Base-by-base conservation (phyloP, 2,113 vertebrate species). In the Bombycilla garrulus region DNA sequence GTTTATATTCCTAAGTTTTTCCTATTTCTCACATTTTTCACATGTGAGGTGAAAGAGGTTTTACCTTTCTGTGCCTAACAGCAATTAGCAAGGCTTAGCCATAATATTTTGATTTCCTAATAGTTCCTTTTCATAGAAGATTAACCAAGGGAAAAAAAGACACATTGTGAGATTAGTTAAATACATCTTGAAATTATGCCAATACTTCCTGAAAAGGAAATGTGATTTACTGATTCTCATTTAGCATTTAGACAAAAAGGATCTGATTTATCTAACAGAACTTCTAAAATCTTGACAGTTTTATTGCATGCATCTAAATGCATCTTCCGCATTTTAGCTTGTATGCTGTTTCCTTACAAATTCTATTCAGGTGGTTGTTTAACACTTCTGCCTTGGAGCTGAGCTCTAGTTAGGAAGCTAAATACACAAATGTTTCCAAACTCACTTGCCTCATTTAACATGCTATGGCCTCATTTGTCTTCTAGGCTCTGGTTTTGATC, bases 51-150 rank as follows among this genome's bases (percentile, higher is more conserved):
- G 36, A 77, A 69, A 60, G 24, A 70, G 33, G 42, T 88, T 94
- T 88, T 80, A 78, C 79, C 24, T 92, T 93, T 88, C 79, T 35
- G 15, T 64, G 84, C 35, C 7, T 60, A 80, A 76, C 33, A 92
- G 14, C 56, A 86, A 48, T 89, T 84, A 91, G 25, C 50, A 92
- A 72, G 38, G 15, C 54, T 73, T 94, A 86, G 60, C 58, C 66
- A 64, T 92, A 93, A 77, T 91, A 70, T 93, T 97, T 95, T 93
- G 42, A 83, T 94, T 94, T 92, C 42, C 42, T 95, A 78, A 81
- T 88, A 77, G 81, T 80, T 83, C 29, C 33, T 73, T 93, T 88
- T 90, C 56, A 56, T 12, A 56, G 50, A 88, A 66, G 51, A 92
- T 87, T 90, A 92, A 45, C 42, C 53, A 45, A 76, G 53, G 28